Conservation (phyloP, 1,140 invertebrate species). For the Brachionus paranguensis region DNA sequence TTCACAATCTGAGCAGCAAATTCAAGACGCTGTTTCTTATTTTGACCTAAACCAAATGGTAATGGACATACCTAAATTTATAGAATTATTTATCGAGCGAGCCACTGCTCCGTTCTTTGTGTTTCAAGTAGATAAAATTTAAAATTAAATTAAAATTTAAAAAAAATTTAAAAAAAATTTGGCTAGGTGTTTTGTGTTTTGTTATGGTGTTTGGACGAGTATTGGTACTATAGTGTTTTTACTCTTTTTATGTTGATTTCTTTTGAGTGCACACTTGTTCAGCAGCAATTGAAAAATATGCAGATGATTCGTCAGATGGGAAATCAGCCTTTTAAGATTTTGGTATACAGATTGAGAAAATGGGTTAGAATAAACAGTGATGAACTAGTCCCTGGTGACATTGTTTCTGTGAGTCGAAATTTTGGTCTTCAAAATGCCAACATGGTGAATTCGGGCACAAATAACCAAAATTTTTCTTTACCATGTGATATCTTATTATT, state of each 20-base stretch:
- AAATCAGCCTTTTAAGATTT: constrained; percentile 71
- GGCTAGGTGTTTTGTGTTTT: constrained; percentile 74
- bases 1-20: constrained; percentile 67
- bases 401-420: constrained; percentile 73
- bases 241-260: constrained; percentile 93
- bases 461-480: constrained; percentile 56
- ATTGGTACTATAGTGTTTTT: constrained; percentile 94
- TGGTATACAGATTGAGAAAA: constrained; percentile 84
- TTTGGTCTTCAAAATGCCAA: background rate
- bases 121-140: constrained; percentile 62
- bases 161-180: background rate
- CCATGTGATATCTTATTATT: constrained; percentile 93
- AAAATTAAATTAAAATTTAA: background rate
- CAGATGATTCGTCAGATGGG: constrained; percentile 99
- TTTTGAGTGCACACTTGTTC: constrained; percentile 95
- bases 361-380: constrained; percentile 82
- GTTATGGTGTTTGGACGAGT: constrained; percentile 96
- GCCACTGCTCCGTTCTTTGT: constrained; percentile 99
- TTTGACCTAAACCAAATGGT: constrained; percentile 81
- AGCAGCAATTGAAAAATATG: constrained; percentile 95
- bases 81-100: constrained; percentile 89
- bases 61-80: constrained; percentile 89
- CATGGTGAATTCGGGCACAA: background rate
- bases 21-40: constrained; percentile 67
- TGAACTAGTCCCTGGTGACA: constrained; percentile 87